These are phyloP conservation scores for Malachius bipustulatus DNA, from an alignment of 2,888 invertebrate genomes.

Conservation along the genomic window DNA sequence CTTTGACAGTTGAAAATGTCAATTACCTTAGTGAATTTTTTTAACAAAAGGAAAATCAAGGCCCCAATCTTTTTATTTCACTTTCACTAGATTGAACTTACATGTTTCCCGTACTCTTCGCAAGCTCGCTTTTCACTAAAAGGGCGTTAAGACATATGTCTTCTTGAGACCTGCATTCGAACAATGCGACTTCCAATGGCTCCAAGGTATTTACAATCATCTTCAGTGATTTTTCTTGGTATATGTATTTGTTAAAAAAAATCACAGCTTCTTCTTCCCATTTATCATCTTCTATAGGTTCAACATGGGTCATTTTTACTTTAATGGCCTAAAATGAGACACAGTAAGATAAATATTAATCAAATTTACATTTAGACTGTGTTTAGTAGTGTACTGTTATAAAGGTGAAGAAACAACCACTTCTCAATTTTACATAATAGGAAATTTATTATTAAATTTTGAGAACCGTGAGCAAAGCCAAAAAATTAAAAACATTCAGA, in stretches of 20 bases:
- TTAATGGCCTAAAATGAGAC: constrained; percentile 31
- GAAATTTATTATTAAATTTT: too few species aligned
- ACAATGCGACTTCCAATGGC: constrained; percentile 35
- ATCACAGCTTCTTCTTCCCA: constrained; percentile 34
- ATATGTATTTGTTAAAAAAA: constrained; percentile 32
- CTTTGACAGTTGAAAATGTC: too few species aligned
- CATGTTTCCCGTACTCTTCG: constrained; percentile 40
- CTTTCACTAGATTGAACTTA: constrained; percentile 26
- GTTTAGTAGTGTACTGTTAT: too few species aligned
- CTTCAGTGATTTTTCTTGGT: constrained; percentile 29
- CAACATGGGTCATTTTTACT: constrained; percentile 38
- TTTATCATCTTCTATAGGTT: constrained; percentile 30
- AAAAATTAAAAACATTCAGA: too few species aligned
- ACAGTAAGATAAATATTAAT: too few species aligned
- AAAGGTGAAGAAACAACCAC: too few species aligned
- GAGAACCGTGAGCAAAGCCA: too few species aligned
- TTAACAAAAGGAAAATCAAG: too few species aligned
- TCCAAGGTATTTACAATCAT: constrained; percentile 32
- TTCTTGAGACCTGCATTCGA: constrained; percentile 28
- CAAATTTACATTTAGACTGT: too few species aligned
- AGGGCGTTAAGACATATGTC: constrained; percentile 42
- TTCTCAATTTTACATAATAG: too few species aligned
- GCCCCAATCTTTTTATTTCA: too few species aligned
- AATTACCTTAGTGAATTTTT: too few species aligned
- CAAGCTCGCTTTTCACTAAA: constrained; percentile 40